Percentiles rank a stretch among this genome's conserved stretches.
Evolutionary conservation across 1,140 invertebrate genomes (phyloP).

Genomic region (Thaumetopoea pityocampa): DNA sequence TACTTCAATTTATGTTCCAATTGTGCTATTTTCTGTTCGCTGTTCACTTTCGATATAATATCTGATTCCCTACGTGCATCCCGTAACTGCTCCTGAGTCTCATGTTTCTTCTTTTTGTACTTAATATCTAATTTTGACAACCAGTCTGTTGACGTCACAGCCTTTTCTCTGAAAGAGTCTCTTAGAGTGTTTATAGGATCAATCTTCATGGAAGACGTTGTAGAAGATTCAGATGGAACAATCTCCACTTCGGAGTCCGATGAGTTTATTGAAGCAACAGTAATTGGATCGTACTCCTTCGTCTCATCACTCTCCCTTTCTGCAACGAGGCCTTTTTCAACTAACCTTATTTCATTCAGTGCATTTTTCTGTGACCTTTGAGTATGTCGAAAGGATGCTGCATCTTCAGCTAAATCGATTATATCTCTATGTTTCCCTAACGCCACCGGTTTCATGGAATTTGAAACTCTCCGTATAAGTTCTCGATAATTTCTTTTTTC

Average conservation of each 20-base stretch:
- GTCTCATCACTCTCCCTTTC: conserved; percentile 38
- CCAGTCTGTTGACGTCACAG: conserved; percentile 52
- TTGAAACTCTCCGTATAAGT: conserved; percentile 50
- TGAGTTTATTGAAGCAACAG: conserved; percentile 64
- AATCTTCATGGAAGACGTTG: conserved; percentile 54
- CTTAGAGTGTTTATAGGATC: conserved; percentile 56
- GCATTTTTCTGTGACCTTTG: conserved; percentile 47
- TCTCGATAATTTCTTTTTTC: conserved; percentile 68
- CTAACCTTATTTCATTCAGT: conserved; percentile 47
- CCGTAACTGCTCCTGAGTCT: conserved; percentile 53
- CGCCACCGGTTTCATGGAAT: conserved; percentile 30
- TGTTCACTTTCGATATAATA: conserved; percentile 65
- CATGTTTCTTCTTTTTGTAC: conserved; percentile 56
- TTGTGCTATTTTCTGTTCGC: conserved; percentile 58
- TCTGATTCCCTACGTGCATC: conserved; percentile 55
- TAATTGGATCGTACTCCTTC: conserved; percentile 65
- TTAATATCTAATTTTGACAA: conserved; percentile 52
- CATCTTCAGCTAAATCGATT: conserved; percentile 49
- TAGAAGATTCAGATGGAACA: conserved; percentile 60
- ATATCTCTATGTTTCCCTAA: conserved; percentile 37
- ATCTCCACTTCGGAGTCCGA: conserved; percentile 69
- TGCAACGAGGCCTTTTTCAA: conserved; percentile 41
- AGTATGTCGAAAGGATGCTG: conserved; percentile 48
- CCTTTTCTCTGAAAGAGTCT: conserved; percentile 45
- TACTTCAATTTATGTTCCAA: conserved; percentile 63